Evolutionary conservation across 2,888 invertebrate species (phyloP).

Genomic region (Caradrina clavipalpis): DNA sequence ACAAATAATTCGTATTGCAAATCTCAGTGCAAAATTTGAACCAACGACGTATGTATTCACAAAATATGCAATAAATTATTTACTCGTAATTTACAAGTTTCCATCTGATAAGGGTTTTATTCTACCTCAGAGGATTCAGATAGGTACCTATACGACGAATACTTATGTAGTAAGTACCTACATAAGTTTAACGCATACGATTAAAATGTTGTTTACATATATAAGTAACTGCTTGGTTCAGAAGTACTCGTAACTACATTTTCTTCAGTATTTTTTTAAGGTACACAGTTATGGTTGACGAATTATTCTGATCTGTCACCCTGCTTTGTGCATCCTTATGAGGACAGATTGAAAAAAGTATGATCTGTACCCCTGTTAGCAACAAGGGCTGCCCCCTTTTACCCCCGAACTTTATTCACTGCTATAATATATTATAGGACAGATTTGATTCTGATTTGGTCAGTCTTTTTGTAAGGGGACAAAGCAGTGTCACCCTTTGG

Average conservation of each 20-base stretch:
- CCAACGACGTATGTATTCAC: constrained; percentile 16
- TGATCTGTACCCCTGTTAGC: too few relatives aligned
- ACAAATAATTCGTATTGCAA: constrained; percentile 8
- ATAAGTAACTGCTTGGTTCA: background rate
- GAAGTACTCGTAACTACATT: background rate
- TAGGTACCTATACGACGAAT: constrained; percentile 7
- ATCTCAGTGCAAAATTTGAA: background rate
- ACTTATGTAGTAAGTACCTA: constrained; percentile 8
- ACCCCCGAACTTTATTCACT: too few relatives aligned
- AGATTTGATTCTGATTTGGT: too few relatives aligned
- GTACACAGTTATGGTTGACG: too few relatives aligned
- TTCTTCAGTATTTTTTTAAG: background rate
- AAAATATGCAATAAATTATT: constrained; percentile 42
- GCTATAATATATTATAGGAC: too few relatives aligned
- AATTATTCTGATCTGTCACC: too few relatives aligned
- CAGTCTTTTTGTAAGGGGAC: too few relatives aligned
- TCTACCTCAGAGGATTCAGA: constrained; percentile 53
- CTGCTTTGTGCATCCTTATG: too few relatives aligned
- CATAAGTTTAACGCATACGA: constrained; percentile 22
- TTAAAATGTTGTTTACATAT: constrained; percentile 24
- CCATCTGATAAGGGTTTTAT: constrained; percentile 53
- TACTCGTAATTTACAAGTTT: constrained; percentile 37
- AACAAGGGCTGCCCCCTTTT: too few relatives aligned
- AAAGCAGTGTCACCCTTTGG: too few relatives aligned
- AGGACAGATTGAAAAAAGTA: too few relatives aligned